These are phyloP conservation scores for Conus ventricosus DNA, from an alignment of 1,140 invertebrate genomes.

Conservation along the genomic window DNA sequence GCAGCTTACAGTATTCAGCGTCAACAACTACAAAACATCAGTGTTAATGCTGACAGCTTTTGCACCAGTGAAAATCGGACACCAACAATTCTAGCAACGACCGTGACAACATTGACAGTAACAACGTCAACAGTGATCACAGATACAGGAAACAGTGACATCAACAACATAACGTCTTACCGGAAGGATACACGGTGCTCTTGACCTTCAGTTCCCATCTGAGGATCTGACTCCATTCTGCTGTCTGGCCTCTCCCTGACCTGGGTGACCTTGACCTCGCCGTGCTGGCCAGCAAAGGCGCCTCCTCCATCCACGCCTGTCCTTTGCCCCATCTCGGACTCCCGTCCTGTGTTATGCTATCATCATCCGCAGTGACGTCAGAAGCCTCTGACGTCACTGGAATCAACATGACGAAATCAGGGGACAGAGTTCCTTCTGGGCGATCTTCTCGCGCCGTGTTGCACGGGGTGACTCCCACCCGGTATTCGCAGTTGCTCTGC, in stretches of 20 bases:
- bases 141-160: neutral
- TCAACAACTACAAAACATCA: too few species aligned
- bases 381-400: neutral
- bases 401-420: conserved; percentile 18
- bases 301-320: neutral
- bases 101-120: too few species aligned
- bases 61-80: too few species aligned
- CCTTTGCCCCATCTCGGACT: neutral
- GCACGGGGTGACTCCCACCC: neutral
- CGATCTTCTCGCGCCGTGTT: neutral
- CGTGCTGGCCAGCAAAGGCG: conserved; percentile 19
- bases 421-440: neutral
- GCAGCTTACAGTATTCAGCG: too few species aligned
- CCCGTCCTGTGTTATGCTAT: neutral
- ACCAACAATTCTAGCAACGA: too few species aligned
- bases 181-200: neutral
- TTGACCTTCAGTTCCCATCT: neutral
- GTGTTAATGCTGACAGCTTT: too few species aligned
- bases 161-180: neutral
- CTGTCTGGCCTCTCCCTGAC: neutral
- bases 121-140: too few species aligned
- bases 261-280: neutral
- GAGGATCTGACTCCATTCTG: neutral
- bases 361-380: neutral
- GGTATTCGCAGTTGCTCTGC: conserved; percentile 36